Percentiles rank a stretch among this genome's conserved stretches.
These are phyloP conservation scores for Sciurus vulgaris DNA, from an alignment of 2,797 vertebrate species.

Conservation along the genomic window DNA sequence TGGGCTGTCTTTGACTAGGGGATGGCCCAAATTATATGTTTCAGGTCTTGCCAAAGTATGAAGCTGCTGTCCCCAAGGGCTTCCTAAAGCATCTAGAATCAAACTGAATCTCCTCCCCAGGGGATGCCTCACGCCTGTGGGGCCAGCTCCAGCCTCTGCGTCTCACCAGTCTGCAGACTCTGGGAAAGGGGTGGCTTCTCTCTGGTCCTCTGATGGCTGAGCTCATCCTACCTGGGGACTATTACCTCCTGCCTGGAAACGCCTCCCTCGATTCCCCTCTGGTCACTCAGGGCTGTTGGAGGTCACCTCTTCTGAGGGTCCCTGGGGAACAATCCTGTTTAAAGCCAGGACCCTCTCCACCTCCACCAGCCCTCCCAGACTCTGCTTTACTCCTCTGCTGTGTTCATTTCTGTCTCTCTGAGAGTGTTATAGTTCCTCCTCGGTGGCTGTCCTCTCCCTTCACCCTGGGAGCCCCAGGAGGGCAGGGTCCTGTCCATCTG, in stretches of 20 bases:
- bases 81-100: neutral
- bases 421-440: neutral
- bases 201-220: neutral
- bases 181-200: neutral
- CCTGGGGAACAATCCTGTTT: neutral
- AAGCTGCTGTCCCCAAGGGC: neutral
- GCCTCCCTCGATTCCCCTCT: neutral
- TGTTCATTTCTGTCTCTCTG: neutral
- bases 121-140: too few relatives aligned
- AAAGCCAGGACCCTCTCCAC: accelerated
- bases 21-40: neutral
- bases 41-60: neutral
- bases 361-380: accelerated
- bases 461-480: neutral
- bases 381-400: neutral
- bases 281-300: neutral
- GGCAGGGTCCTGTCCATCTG: too few relatives aligned
- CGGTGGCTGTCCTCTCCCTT: too few relatives aligned
- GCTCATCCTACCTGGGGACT: neutral
- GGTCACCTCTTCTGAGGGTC: neutral
- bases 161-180: neutral
- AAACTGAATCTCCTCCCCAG: accelerated
- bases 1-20: neutral
- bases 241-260: neutral
- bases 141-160: too few relatives aligned